phyloP scores from a whole-genome alignment of 2,113 vertebrate genomes.

The Chaetodon trifascialis region DNA sequence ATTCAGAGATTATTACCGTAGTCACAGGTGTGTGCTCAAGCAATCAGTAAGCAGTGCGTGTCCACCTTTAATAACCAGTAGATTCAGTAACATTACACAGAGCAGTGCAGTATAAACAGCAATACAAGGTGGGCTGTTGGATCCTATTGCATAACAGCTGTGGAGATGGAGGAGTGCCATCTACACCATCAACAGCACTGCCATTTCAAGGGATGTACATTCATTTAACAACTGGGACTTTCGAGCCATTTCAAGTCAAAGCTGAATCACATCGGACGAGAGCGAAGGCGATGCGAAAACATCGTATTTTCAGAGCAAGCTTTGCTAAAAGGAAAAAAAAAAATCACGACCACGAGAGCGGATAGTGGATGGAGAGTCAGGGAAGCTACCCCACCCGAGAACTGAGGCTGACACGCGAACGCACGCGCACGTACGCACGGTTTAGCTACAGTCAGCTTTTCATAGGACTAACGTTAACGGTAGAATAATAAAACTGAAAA shows the following conservation, averaged over 20 bases:
- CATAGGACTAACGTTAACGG: background rate
- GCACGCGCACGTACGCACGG: background rate
- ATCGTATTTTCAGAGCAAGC: too few relatives aligned
- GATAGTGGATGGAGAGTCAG: slow-evolving; percentile 22
- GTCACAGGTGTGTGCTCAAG: background rate
- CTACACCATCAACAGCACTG: slow-evolving; percentile 48
- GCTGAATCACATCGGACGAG: background rate
- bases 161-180: slow-evolving; percentile 65
- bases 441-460: slow-evolving; percentile 12
- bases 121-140: slow-evolving; percentile 53
- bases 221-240: slow-evolving; percentile 9
- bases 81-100: background rate
- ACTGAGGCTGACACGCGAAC: slow-evolving; percentile 9
- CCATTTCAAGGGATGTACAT: slow-evolving; percentile 55
- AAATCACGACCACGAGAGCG: background rate
- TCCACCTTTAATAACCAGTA: background rate
- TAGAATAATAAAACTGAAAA: background rate
- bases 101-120: slow-evolving; percentile 49
- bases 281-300: fast-evolving
- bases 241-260: background rate
- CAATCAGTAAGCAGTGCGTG: background rate
- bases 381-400: slow-evolving; percentile 66
- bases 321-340: background rate
- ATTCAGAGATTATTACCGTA: background rate
- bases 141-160: slow-evolving; percentile 78